These are phyloP conservation scores for Panzeria rudis DNA, from an alignment of 2,888 invertebrate genomes.

Conservation along the genomic window DNA sequence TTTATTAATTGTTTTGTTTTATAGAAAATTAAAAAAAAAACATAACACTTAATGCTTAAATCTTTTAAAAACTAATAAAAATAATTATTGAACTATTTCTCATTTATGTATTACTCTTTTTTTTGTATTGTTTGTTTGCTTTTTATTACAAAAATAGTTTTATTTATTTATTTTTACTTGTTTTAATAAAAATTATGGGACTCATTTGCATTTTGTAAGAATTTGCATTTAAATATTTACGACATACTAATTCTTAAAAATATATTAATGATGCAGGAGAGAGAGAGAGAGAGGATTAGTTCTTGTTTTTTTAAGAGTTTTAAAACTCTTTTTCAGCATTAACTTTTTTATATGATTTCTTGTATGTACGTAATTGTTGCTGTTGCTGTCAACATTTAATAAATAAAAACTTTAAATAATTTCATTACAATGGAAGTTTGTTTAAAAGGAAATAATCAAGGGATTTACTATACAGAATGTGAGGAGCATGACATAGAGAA, in stretches of 20 bases:
- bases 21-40: conserved; percentile 64
- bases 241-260: conserved; percentile 51
- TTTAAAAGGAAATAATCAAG: conserved; percentile 20
- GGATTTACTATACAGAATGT: conserved; percentile 65
- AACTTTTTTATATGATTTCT: conserved; percentile 14
- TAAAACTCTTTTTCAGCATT: conserved; percentile 35
- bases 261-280: conserved; percentile 16
- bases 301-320: conserved; percentile 30
- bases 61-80: conserved; percentile 62
- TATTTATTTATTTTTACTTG: conserved; percentile 17
- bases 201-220: conserved; percentile 37
- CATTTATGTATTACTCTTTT: conserved; percentile 25
- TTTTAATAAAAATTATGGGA: conserved; percentile 57
- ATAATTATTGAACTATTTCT: conserved; percentile 71
- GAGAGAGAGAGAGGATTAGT: conserved; percentile 17
- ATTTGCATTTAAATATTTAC: conserved; percentile 39
- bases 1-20: conserved; percentile 63
- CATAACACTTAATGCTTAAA: conserved; percentile 71
- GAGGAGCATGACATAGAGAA: conserved; percentile 20
- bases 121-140: conserved; percentile 46
- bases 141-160: conserved; percentile 68
- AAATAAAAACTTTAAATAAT: conserved; percentile 70
- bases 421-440: conserved; percentile 28
- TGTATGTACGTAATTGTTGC: conserved; percentile 17
- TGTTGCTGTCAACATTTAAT: conserved; percentile 38